Evolutionary conservation across 1,140 invertebrate genomes (phyloP).

Genomic region (Drosophila sucinea): DNA sequence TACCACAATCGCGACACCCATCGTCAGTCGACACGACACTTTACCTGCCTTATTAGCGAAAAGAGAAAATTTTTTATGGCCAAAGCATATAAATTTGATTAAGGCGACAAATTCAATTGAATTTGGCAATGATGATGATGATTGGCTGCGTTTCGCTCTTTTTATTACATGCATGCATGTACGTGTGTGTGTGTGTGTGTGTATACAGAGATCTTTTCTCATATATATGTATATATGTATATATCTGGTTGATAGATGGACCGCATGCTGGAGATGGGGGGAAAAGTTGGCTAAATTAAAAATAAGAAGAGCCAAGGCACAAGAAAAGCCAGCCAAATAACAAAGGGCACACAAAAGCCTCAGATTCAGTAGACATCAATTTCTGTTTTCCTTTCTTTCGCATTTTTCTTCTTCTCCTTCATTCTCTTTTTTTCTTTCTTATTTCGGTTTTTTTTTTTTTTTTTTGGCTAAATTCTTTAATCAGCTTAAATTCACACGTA

Average conservation of each 20-base stretch:
- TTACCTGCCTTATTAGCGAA: constrained; percentile 46
- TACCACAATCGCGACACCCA: background rate
- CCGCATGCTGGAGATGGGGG: background rate
- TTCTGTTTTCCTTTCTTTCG: constrained; percentile 54
- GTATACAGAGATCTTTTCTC: background rate
- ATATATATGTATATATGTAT: background rate
- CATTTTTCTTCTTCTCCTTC: constrained; percentile 25
- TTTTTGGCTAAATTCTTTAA: constrained; percentile 75
- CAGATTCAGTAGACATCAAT: constrained; percentile 74
- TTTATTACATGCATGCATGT: constrained; percentile 41
- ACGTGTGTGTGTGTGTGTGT: background rate
- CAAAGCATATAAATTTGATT: constrained; percentile 56
- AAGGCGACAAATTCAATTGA: constrained; percentile 76
- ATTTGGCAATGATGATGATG: constrained; percentile 62
- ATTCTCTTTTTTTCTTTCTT: constrained; percentile 9
- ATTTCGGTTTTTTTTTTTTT: constrained; percentile 11
- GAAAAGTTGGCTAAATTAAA: constrained; percentile 58
- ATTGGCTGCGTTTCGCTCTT: constrained; percentile 59
- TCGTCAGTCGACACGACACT: constrained; percentile 14
- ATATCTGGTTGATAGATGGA: background rate
- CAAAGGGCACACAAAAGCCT: constrained; percentile 60
- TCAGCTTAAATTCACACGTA: constrained; percentile 83
- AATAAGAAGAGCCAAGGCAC: constrained; percentile 62
- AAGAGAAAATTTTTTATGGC: constrained; percentile 52
- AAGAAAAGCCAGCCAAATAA: constrained; percentile 58